phyloP scores from a whole-genome alignment of 2,888 invertebrate genomes.

The Antitype chi region DNA sequence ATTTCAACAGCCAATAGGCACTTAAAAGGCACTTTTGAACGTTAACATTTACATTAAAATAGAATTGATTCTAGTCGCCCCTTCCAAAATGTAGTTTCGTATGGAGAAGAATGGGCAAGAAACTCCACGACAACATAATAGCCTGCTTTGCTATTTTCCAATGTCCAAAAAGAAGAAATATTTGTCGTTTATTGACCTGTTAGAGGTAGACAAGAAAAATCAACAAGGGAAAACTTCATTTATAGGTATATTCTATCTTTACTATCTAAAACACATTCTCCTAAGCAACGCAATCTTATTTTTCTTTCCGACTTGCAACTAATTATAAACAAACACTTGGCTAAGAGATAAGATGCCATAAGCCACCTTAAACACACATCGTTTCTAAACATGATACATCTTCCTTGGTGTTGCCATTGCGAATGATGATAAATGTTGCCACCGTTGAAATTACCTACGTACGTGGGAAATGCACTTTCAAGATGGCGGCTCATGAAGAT shows the following conservation, averaged over 20 bases:
- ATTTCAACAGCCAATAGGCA: no score
- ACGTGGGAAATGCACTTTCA: conserved; percentile 76
- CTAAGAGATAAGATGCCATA: conserved; percentile 42
- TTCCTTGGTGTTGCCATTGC: conserved; percentile 67
- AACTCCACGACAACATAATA: neutral
- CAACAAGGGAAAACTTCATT: neutral
- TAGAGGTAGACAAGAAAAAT: neutral
- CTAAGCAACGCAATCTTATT: neutral
- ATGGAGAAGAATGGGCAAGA: no score
- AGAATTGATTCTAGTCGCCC: no score
- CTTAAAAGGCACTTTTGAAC: no score
- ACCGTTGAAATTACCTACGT: conserved; percentile 71
- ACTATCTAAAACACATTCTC: neutral
- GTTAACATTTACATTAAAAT: no score
- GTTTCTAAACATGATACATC: conserved; percentile 65
- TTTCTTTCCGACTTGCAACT: conserved; percentile 14
- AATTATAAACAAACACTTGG: conserved; percentile 39
- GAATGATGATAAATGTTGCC: conserved; percentile 77
- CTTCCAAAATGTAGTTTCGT: no score
- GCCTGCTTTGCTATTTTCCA: neutral
- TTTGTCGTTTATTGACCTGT: neutral
- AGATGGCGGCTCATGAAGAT: conserved; percentile 73
- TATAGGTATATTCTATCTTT: neutral
- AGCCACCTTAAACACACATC: conserved; percentile 41
- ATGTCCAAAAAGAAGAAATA: neutral